Evolutionary conservation across 2,113 vertebrate genomes (phyloP).

Genomic region (Pogonocichla stellata): DNA sequence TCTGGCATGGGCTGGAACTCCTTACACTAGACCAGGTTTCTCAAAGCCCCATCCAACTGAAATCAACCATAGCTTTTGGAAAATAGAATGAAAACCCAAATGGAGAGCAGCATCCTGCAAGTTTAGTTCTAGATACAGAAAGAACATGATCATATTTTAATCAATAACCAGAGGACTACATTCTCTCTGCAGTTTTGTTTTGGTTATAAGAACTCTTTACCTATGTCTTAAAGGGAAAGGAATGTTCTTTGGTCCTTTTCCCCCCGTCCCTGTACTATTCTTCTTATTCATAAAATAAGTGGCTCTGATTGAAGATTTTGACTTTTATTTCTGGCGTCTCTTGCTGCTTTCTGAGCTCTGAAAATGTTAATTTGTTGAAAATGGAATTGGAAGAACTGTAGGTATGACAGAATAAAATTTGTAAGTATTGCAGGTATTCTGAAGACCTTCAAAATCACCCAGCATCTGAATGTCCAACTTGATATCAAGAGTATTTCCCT

Average conservation of each 20-base stretch:
- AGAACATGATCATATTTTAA: background rate
- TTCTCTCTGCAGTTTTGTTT: background rate
- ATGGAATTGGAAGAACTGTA: background rate
- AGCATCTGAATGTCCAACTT: background rate
- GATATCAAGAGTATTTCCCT: background rate
- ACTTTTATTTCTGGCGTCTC: background rate
- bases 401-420: background rate
- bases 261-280: fast-evolving
- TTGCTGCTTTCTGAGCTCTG: background rate
- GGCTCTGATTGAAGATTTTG: background rate
- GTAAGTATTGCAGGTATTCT: background rate
- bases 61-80: background rate
- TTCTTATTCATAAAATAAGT: background rate
- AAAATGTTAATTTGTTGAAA: background rate
- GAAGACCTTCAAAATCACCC: background rate
- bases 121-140: background rate
- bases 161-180: background rate
- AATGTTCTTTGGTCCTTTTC: background rate
- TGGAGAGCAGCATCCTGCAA: background rate
- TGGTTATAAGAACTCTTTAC: background rate
- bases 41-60: background rate
- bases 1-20: background rate
- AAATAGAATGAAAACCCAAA: background rate
- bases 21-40: background rate
- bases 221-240: background rate